Conservation (phyloP, 2,113 vertebrate species). For the Cyprinus carpio region DNA sequence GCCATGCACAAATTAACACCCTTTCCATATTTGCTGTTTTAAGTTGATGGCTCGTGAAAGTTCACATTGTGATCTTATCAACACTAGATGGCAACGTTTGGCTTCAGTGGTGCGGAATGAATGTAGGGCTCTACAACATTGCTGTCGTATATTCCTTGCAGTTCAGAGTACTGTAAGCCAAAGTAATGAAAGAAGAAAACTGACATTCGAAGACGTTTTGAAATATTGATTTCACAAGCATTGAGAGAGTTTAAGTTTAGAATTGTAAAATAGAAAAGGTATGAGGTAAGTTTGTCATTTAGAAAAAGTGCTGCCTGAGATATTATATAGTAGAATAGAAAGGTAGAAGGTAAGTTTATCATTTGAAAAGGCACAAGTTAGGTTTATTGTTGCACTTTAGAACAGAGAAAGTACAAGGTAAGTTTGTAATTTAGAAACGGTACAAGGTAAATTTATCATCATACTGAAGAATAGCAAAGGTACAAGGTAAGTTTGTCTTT, state of each 20-base stretch:
- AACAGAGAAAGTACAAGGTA: background rate
- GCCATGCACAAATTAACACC: slow-evolving; percentile 53
- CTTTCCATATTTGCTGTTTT: slow-evolving; percentile 38
- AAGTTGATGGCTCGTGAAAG: slow-evolving; percentile 16
- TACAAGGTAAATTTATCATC: background rate
- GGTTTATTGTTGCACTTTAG: background rate
- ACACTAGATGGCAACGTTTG: slow-evolving; percentile 83
- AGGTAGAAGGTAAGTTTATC: background rate
- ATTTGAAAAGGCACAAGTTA: background rate
- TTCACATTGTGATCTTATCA: slow-evolving; percentile 56
- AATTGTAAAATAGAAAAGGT: background rate
- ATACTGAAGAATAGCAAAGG: background rate
- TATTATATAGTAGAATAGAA: background rate
- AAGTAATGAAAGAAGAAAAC: background rate
- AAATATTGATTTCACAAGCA: background rate
- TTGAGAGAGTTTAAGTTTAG: background rate
- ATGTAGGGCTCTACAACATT: slow-evolving; percentile 22
- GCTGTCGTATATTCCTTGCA: slow-evolving; percentile 33
- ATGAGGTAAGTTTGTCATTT: background rate
- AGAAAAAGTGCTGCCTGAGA: background rate
- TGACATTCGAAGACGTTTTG: background rate
- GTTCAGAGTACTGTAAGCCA: slow-evolving; percentile 45
- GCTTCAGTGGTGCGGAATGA: slow-evolving; percentile 56
- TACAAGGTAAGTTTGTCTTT: background rate
- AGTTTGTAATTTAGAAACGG: background rate